These are phyloP conservation scores for Myotis lucifugus DNA, from an alignment of 2,113 vertebrate species.

Conservation along the genomic window DNA sequence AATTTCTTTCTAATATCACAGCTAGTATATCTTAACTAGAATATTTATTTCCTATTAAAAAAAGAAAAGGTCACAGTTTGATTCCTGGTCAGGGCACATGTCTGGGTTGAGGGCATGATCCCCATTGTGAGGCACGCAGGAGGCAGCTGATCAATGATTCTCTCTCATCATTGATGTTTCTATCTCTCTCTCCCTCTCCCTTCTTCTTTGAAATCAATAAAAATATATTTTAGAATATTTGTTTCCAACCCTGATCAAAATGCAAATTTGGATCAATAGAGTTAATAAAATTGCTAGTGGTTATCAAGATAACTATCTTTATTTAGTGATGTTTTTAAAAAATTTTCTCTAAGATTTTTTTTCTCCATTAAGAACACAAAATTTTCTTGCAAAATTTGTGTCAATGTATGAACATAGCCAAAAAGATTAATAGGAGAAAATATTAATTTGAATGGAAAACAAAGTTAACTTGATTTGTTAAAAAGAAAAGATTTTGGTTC, in stretches of 20 bases:
- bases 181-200: too few relatives aligned
- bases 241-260: background rate
- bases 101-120: too few relatives aligned
- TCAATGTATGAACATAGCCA: background rate
- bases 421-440: background rate
- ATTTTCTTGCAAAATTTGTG: background rate
- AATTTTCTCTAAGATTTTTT: background rate
- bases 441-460: background rate
- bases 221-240: background rate
- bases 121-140: too few relatives aligned
- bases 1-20: slow-evolving; percentile 35
- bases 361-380: background rate
- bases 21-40: slow-evolving; percentile 41
- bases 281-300: background rate
- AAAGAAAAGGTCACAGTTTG: too few relatives aligned
- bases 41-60: background rate
- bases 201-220: too few relatives aligned
- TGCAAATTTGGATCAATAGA: background rate
- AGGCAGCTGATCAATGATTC: too few relatives aligned
- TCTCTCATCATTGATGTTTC: too few relatives aligned
- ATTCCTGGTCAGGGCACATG: too few relatives aligned
- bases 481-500: background rate
- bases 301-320: background rate
- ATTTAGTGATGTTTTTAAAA: background rate
- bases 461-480: background rate